Conservation (phyloP, 2,888 invertebrate species). For the Salticus scenicus region DNA sequence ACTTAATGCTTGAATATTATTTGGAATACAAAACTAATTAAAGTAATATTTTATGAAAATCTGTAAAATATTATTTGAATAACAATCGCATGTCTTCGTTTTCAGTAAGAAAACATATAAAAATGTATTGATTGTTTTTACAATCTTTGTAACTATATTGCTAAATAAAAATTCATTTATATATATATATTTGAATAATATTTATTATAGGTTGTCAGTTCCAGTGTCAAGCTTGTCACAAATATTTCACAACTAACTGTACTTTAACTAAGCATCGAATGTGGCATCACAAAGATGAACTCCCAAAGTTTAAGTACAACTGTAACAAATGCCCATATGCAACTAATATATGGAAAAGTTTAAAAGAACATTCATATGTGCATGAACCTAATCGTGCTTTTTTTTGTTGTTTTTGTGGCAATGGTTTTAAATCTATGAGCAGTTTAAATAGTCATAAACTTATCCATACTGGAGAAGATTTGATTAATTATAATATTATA, state of each 20-base stretch:
- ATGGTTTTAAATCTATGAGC: constrained; percentile 37
- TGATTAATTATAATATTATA: not conserved
- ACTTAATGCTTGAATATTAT: too few species aligned
- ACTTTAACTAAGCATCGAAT: constrained; percentile 40
- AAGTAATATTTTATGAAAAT: too few species aligned
- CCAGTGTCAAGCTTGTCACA: constrained; percentile 29
- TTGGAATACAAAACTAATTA: too few species aligned
- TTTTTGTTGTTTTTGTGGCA: constrained; percentile 23
- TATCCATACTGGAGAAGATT: constrained; percentile 32
- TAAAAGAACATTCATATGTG: constrained; percentile 20
- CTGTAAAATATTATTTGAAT: too few species aligned
- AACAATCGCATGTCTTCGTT: too few species aligned
- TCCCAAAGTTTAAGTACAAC: constrained; percentile 14
- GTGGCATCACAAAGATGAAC: constrained; percentile 51
- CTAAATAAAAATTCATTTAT: too few species aligned
- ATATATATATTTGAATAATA: too few species aligned
- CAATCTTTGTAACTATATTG: too few species aligned
- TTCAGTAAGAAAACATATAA: too few species aligned
- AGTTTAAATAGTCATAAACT: constrained; percentile 39
- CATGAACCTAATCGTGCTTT: constrained; percentile 26
- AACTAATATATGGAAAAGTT: constrained; percentile 26
- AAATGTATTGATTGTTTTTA: too few species aligned
- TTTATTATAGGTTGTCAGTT: not conserved
- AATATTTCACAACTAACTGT: constrained; percentile 19
- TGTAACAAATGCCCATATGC: constrained; percentile 41